Evolutionary conservation across 2,888 invertebrate species (phyloP), one percentile per base, ranked within the genome.

Genomic region (Paralinhomoeus sp.): DNA sequence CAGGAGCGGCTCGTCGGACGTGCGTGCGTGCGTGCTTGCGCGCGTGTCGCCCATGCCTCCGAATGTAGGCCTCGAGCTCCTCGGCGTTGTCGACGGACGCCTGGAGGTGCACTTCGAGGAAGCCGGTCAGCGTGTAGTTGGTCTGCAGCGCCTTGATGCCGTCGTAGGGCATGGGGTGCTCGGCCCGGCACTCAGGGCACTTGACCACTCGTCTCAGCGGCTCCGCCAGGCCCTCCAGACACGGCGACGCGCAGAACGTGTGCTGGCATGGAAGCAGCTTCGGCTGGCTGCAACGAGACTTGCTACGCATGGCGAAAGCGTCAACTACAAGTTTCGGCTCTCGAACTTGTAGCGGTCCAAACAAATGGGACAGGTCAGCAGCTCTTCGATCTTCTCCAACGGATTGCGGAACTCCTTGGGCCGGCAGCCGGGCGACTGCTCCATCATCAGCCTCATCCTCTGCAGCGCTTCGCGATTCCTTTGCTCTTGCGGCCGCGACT

Each of bases 211-310:
- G 72, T 54, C 83, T 73, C 53, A 85, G 85, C 65, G 85, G 84
- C 69, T 87, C 85, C 62, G 87, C 82, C 42, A 91, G 73, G 51
- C 89, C 57, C n/a, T 91, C 89, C 75, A 97, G 79, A 67, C 97
- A 97, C 44, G 93, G 91, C 62, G 87, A 84, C 80, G 85, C 82
- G 64, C 97, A 97, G 69, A 85, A 93, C 58, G 91, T 91, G 75
- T 97, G 97, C 72, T 97, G 93, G 42, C 58, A 58, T n/a, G 58
- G 57, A 17, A 97, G 69, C 63, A 97, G 73, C 70, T 91, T 93
- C n/a, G 97, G 97, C 41, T 51, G 51, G 46, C 59, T 61, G 47
- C 35, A 57, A 51, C 22, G 36, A 27, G 7, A 36, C 15, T n/a
- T 36, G 7, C 36, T 36, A 15, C 15, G 12, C 31, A 31, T 15